These are phyloP conservation scores for Drosophila nasuta DNA, from an alignment of 1,140 invertebrate species.

Conservation along the genomic window DNA sequence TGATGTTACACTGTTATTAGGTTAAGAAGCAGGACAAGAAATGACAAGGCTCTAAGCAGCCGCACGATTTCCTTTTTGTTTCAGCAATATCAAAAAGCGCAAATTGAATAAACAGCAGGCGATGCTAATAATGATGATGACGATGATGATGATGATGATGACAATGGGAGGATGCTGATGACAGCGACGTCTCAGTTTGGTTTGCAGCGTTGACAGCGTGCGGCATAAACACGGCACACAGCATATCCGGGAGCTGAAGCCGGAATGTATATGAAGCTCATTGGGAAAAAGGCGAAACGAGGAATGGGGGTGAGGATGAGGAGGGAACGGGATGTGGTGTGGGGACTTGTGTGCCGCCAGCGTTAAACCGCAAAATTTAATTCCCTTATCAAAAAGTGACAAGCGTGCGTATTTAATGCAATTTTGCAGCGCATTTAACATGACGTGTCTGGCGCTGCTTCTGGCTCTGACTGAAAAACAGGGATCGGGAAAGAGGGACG, in stretches of 20 bases:
- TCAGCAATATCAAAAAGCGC: constrained; percentile 33
- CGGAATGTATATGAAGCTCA: neutral
- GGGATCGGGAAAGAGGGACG: neutral
- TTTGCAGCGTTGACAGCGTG: constrained; percentile 73
- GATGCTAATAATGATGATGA: constrained; percentile 22
- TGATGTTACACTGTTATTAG: neutral
- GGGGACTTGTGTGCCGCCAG: constrained; percentile 54
- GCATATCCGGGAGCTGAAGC: constrained; percentile 36
- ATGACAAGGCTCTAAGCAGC: neutral
- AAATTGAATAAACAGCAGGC: constrained; percentile 52
- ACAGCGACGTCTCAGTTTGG: constrained; percentile 64
- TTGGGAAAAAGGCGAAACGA: neutral
- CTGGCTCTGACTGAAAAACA: neutral
- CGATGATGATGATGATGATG: constrained; percentile 21
- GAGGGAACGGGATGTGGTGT: constrained; percentile 4
- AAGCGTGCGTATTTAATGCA: constrained; percentile 85
- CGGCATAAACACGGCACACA: constrained; percentile 74
- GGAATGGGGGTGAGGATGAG: too few species aligned
- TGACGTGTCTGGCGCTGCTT: constrained; percentile 55
- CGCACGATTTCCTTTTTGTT: constrained; percentile 29
- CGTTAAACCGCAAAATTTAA: constrained; percentile 84
- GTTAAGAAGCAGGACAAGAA: constrained; percentile 14
- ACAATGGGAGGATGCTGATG: constrained; percentile 46
- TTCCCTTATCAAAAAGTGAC: constrained; percentile 84
- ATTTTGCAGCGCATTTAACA: constrained; percentile 84